These are phyloP conservation scores for Brachycybe producta DNA, from an alignment of 2,888 invertebrate species.

Conservation along the genomic window DNA sequence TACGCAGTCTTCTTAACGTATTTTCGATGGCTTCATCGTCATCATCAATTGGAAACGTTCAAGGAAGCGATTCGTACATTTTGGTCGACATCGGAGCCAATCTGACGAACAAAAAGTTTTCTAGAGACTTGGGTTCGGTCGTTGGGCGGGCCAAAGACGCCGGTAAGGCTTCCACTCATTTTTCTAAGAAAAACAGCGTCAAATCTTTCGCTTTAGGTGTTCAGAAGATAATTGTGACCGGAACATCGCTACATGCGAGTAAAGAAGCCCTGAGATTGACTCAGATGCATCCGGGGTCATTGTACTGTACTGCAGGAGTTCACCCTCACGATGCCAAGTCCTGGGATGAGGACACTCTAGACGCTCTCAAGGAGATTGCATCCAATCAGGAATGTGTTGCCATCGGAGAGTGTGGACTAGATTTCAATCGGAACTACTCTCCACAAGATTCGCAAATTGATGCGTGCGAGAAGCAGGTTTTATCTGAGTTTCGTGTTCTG, in stretches of 20 bases:
- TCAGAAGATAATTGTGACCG: conserved; percentile 86
- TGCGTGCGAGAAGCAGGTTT: conserved; percentile 59
- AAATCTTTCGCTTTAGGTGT: conserved; percentile 49
- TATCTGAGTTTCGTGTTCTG: not conserved
- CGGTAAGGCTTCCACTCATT: conserved; percentile 41
- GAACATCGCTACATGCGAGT: conserved; percentile 74
- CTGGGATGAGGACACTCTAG: conserved; percentile 49
- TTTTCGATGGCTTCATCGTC: too few species aligned
- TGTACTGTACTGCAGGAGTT: conserved; percentile 85
- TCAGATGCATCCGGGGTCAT: conserved; percentile 73
- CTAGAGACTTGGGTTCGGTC: conserved; percentile 79
- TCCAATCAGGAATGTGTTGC: conserved; percentile 80
- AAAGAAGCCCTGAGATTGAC: conserved; percentile 81
- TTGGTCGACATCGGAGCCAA: conserved; percentile 85
- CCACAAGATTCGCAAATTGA: conserved; percentile 72
- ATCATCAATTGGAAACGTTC: too few species aligned
- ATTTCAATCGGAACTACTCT: conserved; percentile 87
- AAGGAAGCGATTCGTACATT: conserved; percentile 53
- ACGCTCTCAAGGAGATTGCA: conserved; percentile 57
- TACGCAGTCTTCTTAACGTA: too few species aligned
- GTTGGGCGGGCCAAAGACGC: conserved; percentile 84
- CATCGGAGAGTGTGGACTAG: conserved; percentile 84
- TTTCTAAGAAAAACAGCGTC: not conserved
- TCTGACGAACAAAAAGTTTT: conserved; percentile 84
- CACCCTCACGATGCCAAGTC: conserved; percentile 90